A percentile compares a stretch with the other conserved stretches of the same genome.
Evolutionary conservation across 2,797 vertebrate species (phyloP).

Genomic region (Molossus alvarezi): DNA sequence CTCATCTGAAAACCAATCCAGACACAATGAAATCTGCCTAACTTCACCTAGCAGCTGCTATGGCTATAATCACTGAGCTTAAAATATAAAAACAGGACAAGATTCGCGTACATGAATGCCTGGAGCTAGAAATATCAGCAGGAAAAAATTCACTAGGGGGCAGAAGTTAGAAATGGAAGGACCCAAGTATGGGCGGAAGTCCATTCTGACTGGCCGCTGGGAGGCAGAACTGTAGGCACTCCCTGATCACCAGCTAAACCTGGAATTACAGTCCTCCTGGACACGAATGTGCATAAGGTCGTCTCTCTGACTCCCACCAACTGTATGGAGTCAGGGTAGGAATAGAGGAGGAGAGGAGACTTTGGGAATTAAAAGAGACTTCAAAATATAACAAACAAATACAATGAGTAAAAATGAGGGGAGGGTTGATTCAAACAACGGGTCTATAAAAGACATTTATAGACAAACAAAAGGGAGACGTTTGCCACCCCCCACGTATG

Average conservation of each 20-base stretch:
- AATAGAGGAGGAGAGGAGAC: neutral
- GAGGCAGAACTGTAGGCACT: neutral
- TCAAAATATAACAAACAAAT: neutral
- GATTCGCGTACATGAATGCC: neutral
- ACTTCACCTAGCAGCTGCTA: neutral
- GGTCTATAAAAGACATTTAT: neutral
- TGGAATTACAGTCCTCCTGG: no score
- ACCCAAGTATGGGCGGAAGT: neutral
- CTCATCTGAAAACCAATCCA: slow-evolving; percentile 56
- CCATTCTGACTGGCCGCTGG: no score
- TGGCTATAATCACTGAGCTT: neutral
- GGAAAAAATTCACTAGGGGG: neutral
- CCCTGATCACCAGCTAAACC: neutral
- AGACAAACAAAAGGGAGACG: neutral
- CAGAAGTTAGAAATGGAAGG: neutral
- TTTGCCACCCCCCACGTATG: neutral
- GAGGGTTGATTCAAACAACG: neutral
- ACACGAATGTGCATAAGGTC: neutral
- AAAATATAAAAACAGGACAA: slow-evolving; percentile 7
- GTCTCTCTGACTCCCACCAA: neutral
- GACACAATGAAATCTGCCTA: slow-evolving; percentile 25
- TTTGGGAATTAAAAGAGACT: neutral
- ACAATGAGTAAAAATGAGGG: neutral
- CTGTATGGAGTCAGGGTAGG: no score
- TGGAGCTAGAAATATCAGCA: neutral